Percentiles rank a stretch among this genome's conserved stretches.
Evolutionary conservation across 2,113 vertebrate species (phyloP).

Genomic region (Gadus macrocephalus): DNA sequence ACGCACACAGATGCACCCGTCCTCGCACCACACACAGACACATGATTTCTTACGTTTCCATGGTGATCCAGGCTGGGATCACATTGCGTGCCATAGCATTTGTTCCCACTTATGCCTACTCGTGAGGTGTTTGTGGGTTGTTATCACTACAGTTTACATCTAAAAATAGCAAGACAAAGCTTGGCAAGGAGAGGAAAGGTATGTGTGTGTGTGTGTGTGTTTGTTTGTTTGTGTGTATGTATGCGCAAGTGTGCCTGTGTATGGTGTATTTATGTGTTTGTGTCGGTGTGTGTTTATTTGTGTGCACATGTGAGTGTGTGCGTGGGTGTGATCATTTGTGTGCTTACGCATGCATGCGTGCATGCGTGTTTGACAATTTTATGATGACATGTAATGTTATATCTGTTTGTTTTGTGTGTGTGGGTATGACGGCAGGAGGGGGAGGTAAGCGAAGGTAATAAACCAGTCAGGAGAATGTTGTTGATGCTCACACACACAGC

Average conservation of each 20-base stretch:
- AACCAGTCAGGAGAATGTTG: conserved; percentile 29
- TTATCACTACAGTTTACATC: conserved; percentile 55
- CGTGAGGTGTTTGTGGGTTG: conserved; percentile 58
- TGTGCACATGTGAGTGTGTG: too few relatives aligned
- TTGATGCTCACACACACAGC: conserved; percentile 56
- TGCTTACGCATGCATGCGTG: too few relatives aligned
- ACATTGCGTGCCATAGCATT: conserved; percentile 58
- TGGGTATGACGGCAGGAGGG: too few relatives aligned
- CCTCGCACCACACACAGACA: conserved; percentile 32
- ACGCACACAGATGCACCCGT: conserved; percentile 14
- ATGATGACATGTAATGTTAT: too few relatives aligned
- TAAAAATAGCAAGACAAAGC: conserved; percentile 64
- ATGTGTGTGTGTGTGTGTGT: neutral
- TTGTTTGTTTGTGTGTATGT: neutral
- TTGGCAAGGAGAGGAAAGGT: conserved; percentile 35
- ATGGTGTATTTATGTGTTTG: neutral
- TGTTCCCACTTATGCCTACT: conserved; percentile 54
- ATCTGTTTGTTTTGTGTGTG: too few relatives aligned
- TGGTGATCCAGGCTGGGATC: conserved; percentile 67
- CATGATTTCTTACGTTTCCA: conserved; percentile 65
- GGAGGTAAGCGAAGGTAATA: conserved; percentile 29
- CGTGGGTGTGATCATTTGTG: too few relatives aligned
- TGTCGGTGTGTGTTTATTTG: neutral
- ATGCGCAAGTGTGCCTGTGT: neutral
- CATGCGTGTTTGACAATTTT: too few relatives aligned